Base-by-base conservation (phyloP, 2,888 invertebrate genomes). In the Congeria kusceri region DNA sequence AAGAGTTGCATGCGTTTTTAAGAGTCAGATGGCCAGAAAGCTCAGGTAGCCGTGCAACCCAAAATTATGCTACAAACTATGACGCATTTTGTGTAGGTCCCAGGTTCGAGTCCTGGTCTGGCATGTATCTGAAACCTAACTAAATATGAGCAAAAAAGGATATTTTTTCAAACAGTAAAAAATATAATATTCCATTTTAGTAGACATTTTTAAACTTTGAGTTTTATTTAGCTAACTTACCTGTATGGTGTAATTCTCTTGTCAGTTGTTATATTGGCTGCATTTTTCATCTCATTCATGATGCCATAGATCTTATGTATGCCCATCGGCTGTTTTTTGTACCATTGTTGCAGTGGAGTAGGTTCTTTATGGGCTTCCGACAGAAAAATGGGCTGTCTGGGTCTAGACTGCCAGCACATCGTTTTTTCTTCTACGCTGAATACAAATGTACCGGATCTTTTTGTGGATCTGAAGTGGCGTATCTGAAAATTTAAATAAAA, bases 211-310 rank as follows among this genome's bases (percentile, higher is more conserved):
- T n/a, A n/a, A n/a, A n/a, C n/a, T n/a, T n/a, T n/a, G n/a, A n/a
- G n/a, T n/a, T n/a, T 39, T 39, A 39, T 39, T 39, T 39, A 13
- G 11, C 39, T 39, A 13, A 13, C 11, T 59, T 61, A 32, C 61
- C 28, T 63, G 44, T 32, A 18, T 23, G 46, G 25, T 25, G 46
- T 46, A 2, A 46, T 63, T 15, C 25, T 20, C 25, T 18, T 56
- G 13, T 32, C 39, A 13, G 23, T 3, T 18, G 23, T 25, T 23
- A 63, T 46, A 23, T 27, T 69, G 18, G 72, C 67, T 27, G 58
- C 80, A 20, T 29, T 20, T 61, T 64, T 77, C 77, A 57, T 77
- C 64, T 58, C 73, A 56, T 23, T 71, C 65, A 46, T 74, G 53
- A 65, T 69, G 46, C n/a, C 49, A 53, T 58, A 69, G 2, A 76